Evolutionary conservation across 2,888 invertebrate species (phyloP).

Genomic region (Scaptomyza caliginosa): DNA sequence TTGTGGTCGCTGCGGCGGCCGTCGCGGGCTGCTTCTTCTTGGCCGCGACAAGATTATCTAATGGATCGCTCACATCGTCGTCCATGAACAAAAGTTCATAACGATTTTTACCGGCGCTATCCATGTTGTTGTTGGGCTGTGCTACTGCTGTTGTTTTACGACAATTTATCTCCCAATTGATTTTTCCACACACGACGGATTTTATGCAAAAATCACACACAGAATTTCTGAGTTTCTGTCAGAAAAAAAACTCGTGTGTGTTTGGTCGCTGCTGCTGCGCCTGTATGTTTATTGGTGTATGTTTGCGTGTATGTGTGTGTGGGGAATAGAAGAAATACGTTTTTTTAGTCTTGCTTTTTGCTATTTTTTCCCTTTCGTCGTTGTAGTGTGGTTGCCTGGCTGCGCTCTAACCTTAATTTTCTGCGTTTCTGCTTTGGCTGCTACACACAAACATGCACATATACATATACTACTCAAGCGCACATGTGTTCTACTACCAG

Average conservation of each 20-base stretch:
- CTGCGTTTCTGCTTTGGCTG: slow-evolving; percentile 73
- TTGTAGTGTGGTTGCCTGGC: slow-evolving; percentile 58
- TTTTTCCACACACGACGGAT: slow-evolving; percentile 55
- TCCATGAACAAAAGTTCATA: slow-evolving; percentile 84
- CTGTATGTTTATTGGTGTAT: slow-evolving; percentile 38
- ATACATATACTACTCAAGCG: slow-evolving; percentile 53
- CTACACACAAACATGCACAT: slow-evolving; percentile 63
- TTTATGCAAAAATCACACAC: slow-evolving; percentile 56
- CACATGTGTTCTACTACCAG: slow-evolving; percentile 68
- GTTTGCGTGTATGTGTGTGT: slow-evolving; percentile 2
- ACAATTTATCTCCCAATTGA: slow-evolving; percentile 52
- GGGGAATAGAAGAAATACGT: slow-evolving; percentile 52
- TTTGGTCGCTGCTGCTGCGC: slow-evolving; percentile 51
- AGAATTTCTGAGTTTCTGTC: slow-evolving; percentile 50
- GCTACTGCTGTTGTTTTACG: slow-evolving; percentile 37
- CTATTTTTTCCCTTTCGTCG: slow-evolving; percentile 52
- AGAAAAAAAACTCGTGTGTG: slow-evolving; percentile 59
- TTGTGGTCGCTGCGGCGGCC: slow-evolving; percentile 48
- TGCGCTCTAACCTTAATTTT: slow-evolving; percentile 82
- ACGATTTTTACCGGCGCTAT: slow-evolving; percentile 84
- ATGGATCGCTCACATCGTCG: slow-evolving; percentile 84
- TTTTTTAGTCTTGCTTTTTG: slow-evolving; percentile 60
- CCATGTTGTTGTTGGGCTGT: slow-evolving; percentile 74
- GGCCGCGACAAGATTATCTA: slow-evolving; percentile 83
- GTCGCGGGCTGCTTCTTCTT: slow-evolving; percentile 76